Evolutionary conservation across 2,888 invertebrate species (phyloP), one percentile per base, ranked within the genome.

Genomic region (Eilema sororculum): DNA sequence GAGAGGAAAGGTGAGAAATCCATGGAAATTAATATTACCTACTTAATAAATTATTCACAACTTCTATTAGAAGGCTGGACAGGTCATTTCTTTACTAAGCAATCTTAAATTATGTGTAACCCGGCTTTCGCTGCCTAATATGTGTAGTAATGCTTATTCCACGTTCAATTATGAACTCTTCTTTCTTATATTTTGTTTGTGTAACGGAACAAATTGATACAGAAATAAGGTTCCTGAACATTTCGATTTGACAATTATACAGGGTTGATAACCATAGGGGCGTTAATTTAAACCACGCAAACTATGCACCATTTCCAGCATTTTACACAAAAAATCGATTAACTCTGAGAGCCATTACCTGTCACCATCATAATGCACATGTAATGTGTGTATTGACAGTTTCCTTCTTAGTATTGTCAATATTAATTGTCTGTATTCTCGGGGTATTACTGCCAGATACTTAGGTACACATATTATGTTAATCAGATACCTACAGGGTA

Each of bases 1-100:
- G 81, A 96, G 98, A 90, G 98, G 98, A 96, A 96, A 97, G 96
- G 98, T 98, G 96, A 97, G 97, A 96, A 46, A n/a, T 57, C 24
- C 9, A 22, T 33, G 33, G 22, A 22, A 22, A 33, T 57, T 46
- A n/a, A 64, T 28, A 12, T 57, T 52, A 65, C 20, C 9, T 52
- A 46, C 20, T 5, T 52, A 46, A 20, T 20, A 46, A 6, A 46
- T 46, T 20, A 5, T 20, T 46, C 20, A 0, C 9, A n/a, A 52
- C 52, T 52, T 46, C 46, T 52, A 52, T 9, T 52, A 20, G 16
- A 16, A 46, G 46, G 20, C 46, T 20, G 46, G 20, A n/a, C 52
- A n/a, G n/a, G 52, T n/a, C n/a, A n/a, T n/a, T 52, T n/a, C 46
- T 52, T 52, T n/a, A 52, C 52, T n/a, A 41, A 41, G 41, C 16